A percentile compares a stretch with the other conserved stretches of the same genome.
phyloP scores from a whole-genome alignment of 2,888 invertebrate genomes.

The Drosophila picticornis region DNA sequence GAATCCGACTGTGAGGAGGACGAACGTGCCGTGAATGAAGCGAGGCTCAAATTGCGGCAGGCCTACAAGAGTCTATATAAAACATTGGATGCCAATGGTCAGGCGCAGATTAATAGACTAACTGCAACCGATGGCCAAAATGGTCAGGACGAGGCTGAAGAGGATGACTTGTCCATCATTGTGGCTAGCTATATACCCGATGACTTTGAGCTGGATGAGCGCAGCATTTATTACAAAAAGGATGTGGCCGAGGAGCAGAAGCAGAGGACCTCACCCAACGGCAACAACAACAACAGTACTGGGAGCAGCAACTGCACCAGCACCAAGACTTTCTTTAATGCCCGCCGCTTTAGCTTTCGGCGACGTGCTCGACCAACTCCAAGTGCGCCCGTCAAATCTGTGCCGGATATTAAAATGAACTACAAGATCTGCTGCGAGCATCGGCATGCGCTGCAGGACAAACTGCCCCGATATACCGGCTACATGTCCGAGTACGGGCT shows the following conservation, averaged over 20 bases:
- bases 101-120: constrained; percentile 52
- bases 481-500: constrained; percentile 87
- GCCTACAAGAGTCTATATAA: constrained; percentile 62
- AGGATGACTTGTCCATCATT: constrained; percentile 83
- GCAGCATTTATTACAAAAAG: constrained; percentile 68
- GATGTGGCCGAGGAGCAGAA: constrained; percentile 29
- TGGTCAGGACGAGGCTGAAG: constrained; percentile 66
- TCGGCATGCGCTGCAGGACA: constrained; percentile 82
- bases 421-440: constrained; percentile 85
- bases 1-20: constrained; percentile 80
- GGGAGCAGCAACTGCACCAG: constrained; percentile 43
- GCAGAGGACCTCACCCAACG: constrained; percentile 2
- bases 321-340: constrained; percentile 63
- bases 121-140: constrained; percentile 30
- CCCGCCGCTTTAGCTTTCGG: constrained; percentile 79
- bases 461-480: constrained; percentile 86
- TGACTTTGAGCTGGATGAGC: constrained; percentile 66
- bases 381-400: constrained; percentile 28
- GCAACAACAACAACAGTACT: constrained; percentile 27
- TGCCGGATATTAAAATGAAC: constrained; percentile 80
- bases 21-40: constrained; percentile 67
- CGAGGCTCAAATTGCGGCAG: constrained; percentile 60
- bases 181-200: constrained; percentile 83
- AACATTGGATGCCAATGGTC: constrained; percentile 44
- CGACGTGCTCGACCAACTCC: constrained; percentile 48